phyloP scores from a whole-genome alignment of 2,797 vertebrate species.

The Halcyon leucocephala region DNA sequence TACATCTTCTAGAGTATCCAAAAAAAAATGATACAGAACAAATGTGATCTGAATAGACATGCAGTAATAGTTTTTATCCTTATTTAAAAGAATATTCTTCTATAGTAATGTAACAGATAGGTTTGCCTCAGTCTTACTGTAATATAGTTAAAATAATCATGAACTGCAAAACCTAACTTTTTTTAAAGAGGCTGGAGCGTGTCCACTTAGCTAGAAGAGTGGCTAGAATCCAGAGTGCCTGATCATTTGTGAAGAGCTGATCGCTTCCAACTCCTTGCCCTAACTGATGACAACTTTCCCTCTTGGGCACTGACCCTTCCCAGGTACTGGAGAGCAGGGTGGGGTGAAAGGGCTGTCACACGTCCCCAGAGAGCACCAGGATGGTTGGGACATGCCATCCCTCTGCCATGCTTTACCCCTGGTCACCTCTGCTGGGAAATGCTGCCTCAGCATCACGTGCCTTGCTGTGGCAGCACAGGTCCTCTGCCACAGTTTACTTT shows the following conservation, averaged over 20 bases:
- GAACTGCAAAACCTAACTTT: neutral
- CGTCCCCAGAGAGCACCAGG: neutral
- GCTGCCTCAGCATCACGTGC: accelerated
- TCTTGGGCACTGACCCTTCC: neutral
- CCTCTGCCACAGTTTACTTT: accelerated
- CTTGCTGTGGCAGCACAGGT: neutral
- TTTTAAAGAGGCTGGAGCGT: neutral
- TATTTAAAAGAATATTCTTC: neutral
- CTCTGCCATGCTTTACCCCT: neutral
- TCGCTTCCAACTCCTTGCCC: neutral
- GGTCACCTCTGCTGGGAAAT: neutral
- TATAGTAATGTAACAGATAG: neutral
- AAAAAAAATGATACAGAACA: neutral
- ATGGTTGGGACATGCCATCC: neutral
- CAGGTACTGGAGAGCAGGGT: neutral
- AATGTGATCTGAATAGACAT: neutral
- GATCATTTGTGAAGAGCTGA: neutral
- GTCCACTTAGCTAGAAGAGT: neutral
- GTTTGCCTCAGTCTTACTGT: neutral
- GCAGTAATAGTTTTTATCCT: neutral
- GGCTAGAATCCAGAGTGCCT: neutral
- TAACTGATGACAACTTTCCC: neutral
- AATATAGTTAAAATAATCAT: neutral
- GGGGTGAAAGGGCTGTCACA: accelerated
- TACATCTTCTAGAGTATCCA: neutral